These are phyloP conservation scores for Perca flavescens DNA, from an alignment of 2,113 vertebrate species.

Conservation along the genomic window DNA sequence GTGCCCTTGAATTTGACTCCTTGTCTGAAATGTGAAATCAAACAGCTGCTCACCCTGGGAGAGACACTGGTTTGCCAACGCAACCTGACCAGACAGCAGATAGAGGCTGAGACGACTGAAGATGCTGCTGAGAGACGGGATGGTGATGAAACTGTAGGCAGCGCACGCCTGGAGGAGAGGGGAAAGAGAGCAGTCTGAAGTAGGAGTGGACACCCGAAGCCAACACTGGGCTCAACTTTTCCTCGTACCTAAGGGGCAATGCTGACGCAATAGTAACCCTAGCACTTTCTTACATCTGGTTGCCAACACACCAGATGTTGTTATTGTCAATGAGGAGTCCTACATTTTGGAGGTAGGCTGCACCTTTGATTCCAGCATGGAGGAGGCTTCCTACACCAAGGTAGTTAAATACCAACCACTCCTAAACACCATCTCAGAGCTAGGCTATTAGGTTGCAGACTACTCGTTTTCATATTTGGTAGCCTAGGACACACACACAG, in stretches of 20 bases:
- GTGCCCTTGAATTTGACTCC: not conserved
- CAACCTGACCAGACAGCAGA: conserved; percentile 94
- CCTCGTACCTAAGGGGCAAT: not conserved
- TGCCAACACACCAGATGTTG: too few species aligned
- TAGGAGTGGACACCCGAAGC: not conserved
- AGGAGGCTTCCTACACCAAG: too few species aligned
- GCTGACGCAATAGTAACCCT: not conserved
- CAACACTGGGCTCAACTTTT: not conserved
- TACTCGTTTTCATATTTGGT: too few species aligned
- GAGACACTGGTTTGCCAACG: conserved; percentile 97
- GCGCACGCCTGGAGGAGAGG: conserved; percentile 90
- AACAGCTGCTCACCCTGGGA: conserved; percentile 91
- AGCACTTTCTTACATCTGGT: too few species aligned
- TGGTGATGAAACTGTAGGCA: conserved; percentile 98
- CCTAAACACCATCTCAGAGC: too few species aligned
- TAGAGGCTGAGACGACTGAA: conserved; percentile 95
- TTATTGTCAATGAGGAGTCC: too few species aligned
- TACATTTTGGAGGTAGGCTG: too few species aligned
- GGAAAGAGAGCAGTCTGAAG: not conserved
- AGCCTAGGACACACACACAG: too few species aligned
- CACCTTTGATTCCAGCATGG: too few species aligned
- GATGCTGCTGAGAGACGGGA: conserved; percentile 93
- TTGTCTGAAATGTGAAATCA: not conserved
- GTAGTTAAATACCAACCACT: too few species aligned
- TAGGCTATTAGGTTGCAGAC: too few species aligned